Percentiles rank a stretch among this genome's conserved stretches.
Conservation (phyloP, 2,888 invertebrate genomes). For the Anodontia alba region DNA sequence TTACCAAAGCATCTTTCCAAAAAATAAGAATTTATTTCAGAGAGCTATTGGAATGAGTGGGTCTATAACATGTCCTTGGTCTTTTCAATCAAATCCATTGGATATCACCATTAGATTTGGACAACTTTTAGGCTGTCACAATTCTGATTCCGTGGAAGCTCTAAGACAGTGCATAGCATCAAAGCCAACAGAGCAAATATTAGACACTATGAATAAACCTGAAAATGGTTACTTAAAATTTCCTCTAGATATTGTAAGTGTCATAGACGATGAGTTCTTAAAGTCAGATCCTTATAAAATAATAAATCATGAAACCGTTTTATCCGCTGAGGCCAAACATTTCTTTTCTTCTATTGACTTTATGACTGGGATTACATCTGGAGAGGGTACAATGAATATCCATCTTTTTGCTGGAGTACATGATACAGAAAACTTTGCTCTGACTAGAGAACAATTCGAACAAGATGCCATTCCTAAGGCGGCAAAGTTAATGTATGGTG, state of each 20-base stretch:
- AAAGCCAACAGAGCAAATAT: background rate
- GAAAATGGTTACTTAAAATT: background rate
- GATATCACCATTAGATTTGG: background rate
- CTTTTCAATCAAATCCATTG: background rate
- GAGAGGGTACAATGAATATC: background rate
- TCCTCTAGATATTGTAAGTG: background rate
- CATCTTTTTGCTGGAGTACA: background rate
- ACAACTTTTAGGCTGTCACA: background rate
- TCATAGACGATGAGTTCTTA: background rate
- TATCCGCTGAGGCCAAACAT: background rate
- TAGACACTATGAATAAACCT: background rate
- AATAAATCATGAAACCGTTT: background rate
- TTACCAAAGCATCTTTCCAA: background rate
- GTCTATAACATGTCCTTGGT: background rate
- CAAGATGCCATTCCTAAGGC: too few species aligned
- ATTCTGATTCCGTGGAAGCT: background rate
- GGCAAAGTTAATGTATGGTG: too few species aligned
- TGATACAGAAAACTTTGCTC: background rate
- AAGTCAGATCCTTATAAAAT: background rate
- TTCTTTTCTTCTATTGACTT: background rate
- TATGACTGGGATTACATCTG: background rate
- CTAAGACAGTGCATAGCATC: background rate
- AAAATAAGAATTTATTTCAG: background rate
- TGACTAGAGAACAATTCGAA: background rate
- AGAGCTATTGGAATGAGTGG: background rate